Evolutionary conservation across 2,797 vertebrate genomes (phyloP), one percentile per base, ranked within the genome.

Genomic region (Enteromius radiatus): DNA sequence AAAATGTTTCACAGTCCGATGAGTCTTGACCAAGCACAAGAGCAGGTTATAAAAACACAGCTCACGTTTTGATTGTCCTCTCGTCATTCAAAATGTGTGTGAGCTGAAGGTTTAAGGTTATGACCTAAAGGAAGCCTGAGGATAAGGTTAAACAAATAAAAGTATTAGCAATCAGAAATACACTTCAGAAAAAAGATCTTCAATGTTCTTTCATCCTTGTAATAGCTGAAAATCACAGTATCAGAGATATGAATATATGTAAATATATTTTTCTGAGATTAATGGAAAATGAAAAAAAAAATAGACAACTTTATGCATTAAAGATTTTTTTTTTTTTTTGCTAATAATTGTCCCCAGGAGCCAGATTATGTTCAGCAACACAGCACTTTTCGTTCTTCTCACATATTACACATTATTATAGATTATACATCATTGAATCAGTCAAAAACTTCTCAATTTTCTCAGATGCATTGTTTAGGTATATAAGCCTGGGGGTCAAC

Each of bases 1-100:
- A 86, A 70, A 87, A 36, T 80, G 82, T 90, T 90, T 90, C 31
- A 79, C 80, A 80, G 45, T 76, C 80, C 54, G 84, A 69, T 90
- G 83, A 87, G 78, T 91, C 70, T 85, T 89, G 90, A 88, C 76
- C 73, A 81, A 69, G 82, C 21, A 0, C 81, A 64, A 82, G 87
- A 90, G 64, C 86, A 64, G 43, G 68, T 80, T 68, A 54, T 67
- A 77, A 76, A 76, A 76, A 65, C 61, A 74, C 31, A 64, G 41
- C 63, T 45, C 61, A 49, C 47, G 26, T 74, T 76, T 65, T 82
- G 54, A 82, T 75, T 67, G 61, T 54, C 31, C 45, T 54, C 69
- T 45, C 38, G 5, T 76, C 80, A 56, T 67, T 82, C 45, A 45
- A 67, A 65, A 65, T 74, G 47, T 43, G 70, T 54, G 41, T 36